Percentiles rank a stretch among this genome's conserved stretches.
Conservation (phyloP, 1,140 invertebrate genomes). For the Drosophila dunni region DNA sequence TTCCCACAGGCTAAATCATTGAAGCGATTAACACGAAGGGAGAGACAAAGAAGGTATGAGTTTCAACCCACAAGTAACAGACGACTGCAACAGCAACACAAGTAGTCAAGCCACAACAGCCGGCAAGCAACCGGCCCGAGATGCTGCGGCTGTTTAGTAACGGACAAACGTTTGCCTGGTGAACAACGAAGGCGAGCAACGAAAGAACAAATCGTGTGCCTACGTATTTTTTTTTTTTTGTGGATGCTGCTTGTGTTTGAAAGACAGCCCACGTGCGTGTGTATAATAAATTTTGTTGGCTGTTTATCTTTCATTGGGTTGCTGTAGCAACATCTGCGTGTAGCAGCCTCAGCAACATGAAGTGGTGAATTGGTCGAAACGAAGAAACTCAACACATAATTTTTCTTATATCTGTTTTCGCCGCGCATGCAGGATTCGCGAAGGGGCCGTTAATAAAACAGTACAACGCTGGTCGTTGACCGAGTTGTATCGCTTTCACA, state of each 20-base stretch:
- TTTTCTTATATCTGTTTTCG: conserved; percentile 21
- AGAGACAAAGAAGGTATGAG: conserved; percentile 28
- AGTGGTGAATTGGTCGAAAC: conserved; percentile 40
- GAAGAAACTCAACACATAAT: conserved; percentile 27
- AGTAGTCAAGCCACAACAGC: conserved; percentile 25
- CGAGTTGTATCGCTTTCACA: conserved; percentile 69
- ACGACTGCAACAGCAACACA: conserved; percentile 27
- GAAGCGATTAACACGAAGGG: not conserved
- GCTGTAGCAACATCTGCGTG: conserved; percentile 43
- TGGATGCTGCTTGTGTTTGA: conserved; percentile 24
- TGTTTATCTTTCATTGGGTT: conserved; percentile 56
- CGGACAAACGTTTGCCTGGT: conserved; percentile 73
- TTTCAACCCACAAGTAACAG: conserved; percentile 39
- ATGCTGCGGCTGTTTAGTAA: conserved; percentile 58
- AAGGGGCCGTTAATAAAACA: conserved; percentile 60
- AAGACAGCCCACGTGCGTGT: conserved; percentile 39
- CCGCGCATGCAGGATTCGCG: conserved; percentile 50
- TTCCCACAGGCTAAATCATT: too few species aligned
- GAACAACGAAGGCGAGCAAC: conserved; percentile 54
- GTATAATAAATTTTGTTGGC: conserved; percentile 49
- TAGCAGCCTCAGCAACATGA: conserved; percentile 64
- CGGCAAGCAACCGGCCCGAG: conserved; percentile 43
- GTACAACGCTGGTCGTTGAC: conserved; percentile 73
- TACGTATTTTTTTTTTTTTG: conserved; percentile 9
- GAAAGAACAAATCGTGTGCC: conserved; percentile 15